phyloP scores from a whole-genome alignment of 1,140 invertebrate species.

The Acromyrmex charruanus region DNA sequence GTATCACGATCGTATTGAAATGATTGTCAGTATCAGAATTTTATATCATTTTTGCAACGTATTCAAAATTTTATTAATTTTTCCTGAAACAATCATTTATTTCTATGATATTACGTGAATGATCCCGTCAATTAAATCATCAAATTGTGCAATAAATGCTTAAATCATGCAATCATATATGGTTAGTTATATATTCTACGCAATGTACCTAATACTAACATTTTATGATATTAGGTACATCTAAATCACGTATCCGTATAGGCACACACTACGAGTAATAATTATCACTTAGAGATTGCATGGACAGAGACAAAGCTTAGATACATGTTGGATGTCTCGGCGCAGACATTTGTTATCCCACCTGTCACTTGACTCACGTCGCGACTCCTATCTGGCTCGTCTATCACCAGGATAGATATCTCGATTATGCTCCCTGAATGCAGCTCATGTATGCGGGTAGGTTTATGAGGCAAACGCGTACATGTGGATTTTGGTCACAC shows the following conservation, averaged over 20 bases:
- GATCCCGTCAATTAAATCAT: background rate
- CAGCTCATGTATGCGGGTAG: constrained; percentile 46
- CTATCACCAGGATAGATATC: constrained; percentile 74
- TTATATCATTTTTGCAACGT: background rate
- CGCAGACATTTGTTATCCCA: constrained; percentile 73
- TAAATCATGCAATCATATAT: background rate
- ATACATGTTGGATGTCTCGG: constrained; percentile 68
- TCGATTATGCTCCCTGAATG: constrained; percentile 71
- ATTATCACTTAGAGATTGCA: constrained; percentile 67
- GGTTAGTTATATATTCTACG: background rate
- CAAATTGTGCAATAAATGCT: background rate
- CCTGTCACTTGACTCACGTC: constrained; percentile 71
- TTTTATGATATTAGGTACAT: constrained; percentile 21
- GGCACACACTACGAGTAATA: constrained; percentile 41
- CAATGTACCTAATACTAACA: background rate
- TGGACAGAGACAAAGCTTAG: constrained; percentile 66
- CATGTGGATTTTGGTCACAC: constrained; percentile 47
- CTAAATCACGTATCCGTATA: constrained; percentile 38
- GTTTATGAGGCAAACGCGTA: constrained; percentile 49
- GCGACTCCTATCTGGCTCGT: constrained; percentile 70
- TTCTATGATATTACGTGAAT: background rate
- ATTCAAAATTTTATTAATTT: background rate
- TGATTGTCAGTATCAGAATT: background rate
- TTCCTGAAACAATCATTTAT: constrained; percentile 1
- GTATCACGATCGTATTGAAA: background rate